A percentile compares a stretch with the other conserved stretches of the same genome.
phyloP scores from a whole-genome alignment of 53 echinoderm and acorn worm genomes.

The Zoroaster sp. region DNA sequence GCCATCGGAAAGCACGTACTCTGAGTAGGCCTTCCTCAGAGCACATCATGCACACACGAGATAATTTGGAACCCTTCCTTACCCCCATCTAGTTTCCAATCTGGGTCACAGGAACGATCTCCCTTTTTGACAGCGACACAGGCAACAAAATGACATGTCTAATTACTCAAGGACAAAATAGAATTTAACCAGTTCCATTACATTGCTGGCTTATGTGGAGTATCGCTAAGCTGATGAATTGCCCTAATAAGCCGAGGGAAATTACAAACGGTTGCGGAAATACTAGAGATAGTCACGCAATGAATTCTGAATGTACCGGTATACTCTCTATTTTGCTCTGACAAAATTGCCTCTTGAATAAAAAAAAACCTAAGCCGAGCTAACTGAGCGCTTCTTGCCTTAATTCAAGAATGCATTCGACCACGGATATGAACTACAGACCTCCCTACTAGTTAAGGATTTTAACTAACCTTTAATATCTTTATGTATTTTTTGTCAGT shows the following conservation, averaged over 20 bases:
- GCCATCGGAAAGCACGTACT: too few species aligned
- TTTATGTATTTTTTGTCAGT: too few species aligned
- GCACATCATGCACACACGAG: not conserved
- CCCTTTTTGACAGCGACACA: not conserved
- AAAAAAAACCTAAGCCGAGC: too few species aligned
- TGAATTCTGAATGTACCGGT: too few species aligned
- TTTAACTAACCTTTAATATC: too few species aligned
- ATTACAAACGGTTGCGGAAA: slow-evolving; percentile 29
- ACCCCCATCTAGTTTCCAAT: not conserved
- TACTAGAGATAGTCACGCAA: slow-evolving; percentile 20
- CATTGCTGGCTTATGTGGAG: not conserved
- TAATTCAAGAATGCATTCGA: too few species aligned
- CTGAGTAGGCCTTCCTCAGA: not conserved
- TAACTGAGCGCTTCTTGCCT: too few species aligned
- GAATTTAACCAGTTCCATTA: not conserved
- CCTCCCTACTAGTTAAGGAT: too few species aligned
- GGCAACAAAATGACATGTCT: not conserved
- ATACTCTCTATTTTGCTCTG: too few species aligned
- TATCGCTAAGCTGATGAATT: not conserved
- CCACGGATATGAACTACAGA: too few species aligned
- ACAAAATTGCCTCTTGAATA: too few species aligned
- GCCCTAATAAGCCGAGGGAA: not conserved
- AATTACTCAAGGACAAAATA: not conserved
- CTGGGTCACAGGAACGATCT: not conserved
- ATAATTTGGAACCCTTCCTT: not conserved